phyloP scores from a whole-genome alignment of 2,113 vertebrate species.

The Isurus oxyrinchus region DNA sequence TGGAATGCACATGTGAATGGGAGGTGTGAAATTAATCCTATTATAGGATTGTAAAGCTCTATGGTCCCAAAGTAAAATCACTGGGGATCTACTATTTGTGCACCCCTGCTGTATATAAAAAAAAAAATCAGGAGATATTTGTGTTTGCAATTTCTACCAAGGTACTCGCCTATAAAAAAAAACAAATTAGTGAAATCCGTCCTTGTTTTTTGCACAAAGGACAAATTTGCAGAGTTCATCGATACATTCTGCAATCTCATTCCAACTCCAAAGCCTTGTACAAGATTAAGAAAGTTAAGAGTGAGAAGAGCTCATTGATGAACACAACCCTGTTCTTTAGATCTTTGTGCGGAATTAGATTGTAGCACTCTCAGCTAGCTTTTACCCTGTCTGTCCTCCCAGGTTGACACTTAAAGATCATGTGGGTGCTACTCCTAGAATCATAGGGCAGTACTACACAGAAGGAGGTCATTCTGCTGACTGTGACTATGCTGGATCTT shows the following conservation, averaged over 20 bases:
- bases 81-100: not conserved
- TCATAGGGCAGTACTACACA: not conserved
- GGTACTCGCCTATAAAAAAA: too few species aligned
- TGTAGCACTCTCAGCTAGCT: not conserved
- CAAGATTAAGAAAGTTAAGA: not conserved
- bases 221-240: not conserved
- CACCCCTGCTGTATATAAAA: not conserved
- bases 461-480: not conserved
- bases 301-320: not conserved
- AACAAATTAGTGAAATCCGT: too few species aligned
- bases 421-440: not conserved
- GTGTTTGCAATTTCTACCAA: not conserved
- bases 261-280: not conserved
- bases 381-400: not conserved
- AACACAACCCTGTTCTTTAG: not conserved
- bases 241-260: not conserved
- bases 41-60: not conserved
- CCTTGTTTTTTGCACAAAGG: not conserved
- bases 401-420: not conserved
- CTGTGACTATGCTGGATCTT: not conserved
- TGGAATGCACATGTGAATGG: not conserved
- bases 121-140: not conserved
- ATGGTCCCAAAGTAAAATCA: not conserved
- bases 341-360: not conserved
- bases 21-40: conserved; percentile 10